Percentiles rank a stretch among this genome's conserved stretches.
Conservation (phyloP, 2,888 invertebrate genomes). For the Dugesia japonica region DNA sequence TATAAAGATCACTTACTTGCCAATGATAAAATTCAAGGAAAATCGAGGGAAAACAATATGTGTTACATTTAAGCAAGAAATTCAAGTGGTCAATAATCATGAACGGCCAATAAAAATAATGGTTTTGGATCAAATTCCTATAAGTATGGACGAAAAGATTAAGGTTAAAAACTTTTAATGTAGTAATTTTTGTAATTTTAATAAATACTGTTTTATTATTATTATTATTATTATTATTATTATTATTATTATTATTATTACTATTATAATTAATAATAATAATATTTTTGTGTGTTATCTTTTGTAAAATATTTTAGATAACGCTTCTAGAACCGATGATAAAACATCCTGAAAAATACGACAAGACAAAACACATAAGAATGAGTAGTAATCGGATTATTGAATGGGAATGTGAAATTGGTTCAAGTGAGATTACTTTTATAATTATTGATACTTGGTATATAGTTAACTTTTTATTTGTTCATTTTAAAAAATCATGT, state of each 20-base stretch:
- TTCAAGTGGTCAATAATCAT: conserved; percentile 46
- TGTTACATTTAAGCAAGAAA: conserved; percentile 39
- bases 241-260: no score
- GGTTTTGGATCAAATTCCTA: conserved; percentile 46
- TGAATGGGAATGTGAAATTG: conserved; percentile 40
- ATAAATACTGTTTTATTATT: no score
- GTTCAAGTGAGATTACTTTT: conserved; percentile 32
- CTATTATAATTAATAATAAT: no score
- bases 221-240: no score
- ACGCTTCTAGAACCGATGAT: conserved; percentile 38
- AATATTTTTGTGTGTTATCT: no score
- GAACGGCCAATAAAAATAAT: conserved; percentile 40
- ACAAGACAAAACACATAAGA: conserved; percentile 37
- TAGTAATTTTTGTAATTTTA: no score
- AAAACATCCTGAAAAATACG: conserved; percentile 39
- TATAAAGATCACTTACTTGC: conserved; percentile 45
- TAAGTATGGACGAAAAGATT: conserved; percentile 46
- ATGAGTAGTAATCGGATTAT: conserved; percentile 39
- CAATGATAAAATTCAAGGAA: conserved; percentile 43
- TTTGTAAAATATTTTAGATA: conserved; percentile 36
- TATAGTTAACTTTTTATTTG: background rate
- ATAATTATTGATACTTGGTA: background rate
- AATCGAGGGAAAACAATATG: conserved; percentile 41
- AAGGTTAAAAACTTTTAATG: no score
- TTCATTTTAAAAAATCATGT: background rate